Base-by-base conservation (phyloP, 2,113 vertebrate genomes). In the Centrocercus urophasianus region DNA sequence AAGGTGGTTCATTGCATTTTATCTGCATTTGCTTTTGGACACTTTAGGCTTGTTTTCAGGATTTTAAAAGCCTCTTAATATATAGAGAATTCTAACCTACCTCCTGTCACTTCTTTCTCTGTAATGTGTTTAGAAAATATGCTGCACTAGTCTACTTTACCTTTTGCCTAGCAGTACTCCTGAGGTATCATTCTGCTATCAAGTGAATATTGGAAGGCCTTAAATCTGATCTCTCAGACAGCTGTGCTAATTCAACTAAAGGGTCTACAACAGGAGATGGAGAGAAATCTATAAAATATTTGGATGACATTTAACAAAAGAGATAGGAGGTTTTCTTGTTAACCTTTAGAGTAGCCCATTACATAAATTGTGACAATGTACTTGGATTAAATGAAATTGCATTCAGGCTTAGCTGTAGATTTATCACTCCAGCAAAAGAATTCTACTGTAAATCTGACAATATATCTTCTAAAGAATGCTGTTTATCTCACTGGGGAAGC, bases 281-380 rank as follows among this genome's bases (percentile, higher is more conserved):
- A 91, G 40, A 95, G 85, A 96, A 96, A 89, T 95, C 93, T 96
- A 88, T 96, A 95, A 96, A 97, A 92, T 92, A 86, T 93, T 97
- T 95, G 79, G 78, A 88, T 92, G 93, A 97, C 95, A 97, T 97
- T 97, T 96, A 77, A 92, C 95, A 97, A 95, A 97, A 96, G 61
- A 96, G 96, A 97, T 95, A 93, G 91, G 60, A 90, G 96, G 76
- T 94, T 96, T 97, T 97, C 85, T 96, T 88, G 79, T 96, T 96
- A 96, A 90, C 82, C 84, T 97, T 97, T 93, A 95, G 73, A 96
- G 63, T 48, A 95, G 60, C 76, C 83, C 45, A 86, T 96, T 96
- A 88, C 72, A 92, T 96, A 94, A 96, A 96, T 94, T 96, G 83
- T 82, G 74, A 97, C 89, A 97, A 85, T 87, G 56, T 91, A 90